Evolutionary conservation across 2,888 invertebrate genomes (phyloP).

Genomic region (Archaeoteleia sp.): DNA sequence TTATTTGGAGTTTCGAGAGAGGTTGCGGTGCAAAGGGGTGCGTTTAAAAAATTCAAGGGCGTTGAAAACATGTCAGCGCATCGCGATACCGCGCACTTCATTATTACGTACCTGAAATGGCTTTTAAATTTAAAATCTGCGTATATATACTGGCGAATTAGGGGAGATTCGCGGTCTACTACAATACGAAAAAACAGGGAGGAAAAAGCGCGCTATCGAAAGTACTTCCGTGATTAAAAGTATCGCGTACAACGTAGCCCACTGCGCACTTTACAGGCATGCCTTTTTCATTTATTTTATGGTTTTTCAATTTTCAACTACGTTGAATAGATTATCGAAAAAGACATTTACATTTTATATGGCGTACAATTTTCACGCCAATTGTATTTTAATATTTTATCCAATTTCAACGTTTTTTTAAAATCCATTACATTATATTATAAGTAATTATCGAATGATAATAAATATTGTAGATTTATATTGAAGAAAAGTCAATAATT

Average conservation of each 20-base stretch:
- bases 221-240: conserved; percentile 42
- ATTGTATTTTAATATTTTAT: no score
- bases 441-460: neutral
- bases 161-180: conserved; percentile 41
- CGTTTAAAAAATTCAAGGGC: conserved; percentile 41
- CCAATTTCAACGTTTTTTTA: no score
- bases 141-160: conserved; percentile 22
- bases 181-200: conserved; percentile 23
- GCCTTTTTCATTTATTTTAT: conserved; percentile 6
- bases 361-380: no score
- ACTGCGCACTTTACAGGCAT: conserved; percentile 20
- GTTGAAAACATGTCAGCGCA: conserved; percentile 35
- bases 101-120: conserved; percentile 41
- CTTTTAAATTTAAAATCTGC: conserved; percentile 45
- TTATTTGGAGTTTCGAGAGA: conserved; percentile 21
- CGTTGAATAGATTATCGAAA: conserved; percentile 9
- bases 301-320: conserved; percentile 11
- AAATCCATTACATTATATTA: no score
- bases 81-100: conserved; percentile 25
- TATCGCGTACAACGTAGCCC: conserved; percentile 20
- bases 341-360: no score
- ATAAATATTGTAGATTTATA: neutral
- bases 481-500: neutral
- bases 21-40: conserved; percentile 23
- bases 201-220: conserved; percentile 20